Base-by-base conservation (phyloP, 2,888 invertebrate species). In the Sericinus montela region DNA sequence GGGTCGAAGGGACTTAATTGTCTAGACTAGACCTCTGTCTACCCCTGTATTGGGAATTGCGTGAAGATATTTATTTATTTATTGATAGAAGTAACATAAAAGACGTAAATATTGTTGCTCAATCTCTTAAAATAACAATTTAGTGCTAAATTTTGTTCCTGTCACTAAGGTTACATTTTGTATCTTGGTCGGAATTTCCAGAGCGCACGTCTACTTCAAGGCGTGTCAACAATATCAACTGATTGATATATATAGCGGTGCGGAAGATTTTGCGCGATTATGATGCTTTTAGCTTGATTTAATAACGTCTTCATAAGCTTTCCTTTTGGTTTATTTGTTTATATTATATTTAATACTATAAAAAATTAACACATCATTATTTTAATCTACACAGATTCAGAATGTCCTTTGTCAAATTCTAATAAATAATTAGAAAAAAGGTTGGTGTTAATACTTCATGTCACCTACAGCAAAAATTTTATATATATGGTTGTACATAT, bases 231-330 rank as follows among this genome's bases (percentile, higher is more conserved):
- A 49, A 45, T 49, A 49, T 49, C 40, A 40, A 45, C 49, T 40
- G 49, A 49, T 45, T 49, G 49, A 49, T 35, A 49, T 49, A 45
- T 49, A 49, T 49, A 28, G 45, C 45, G n/a, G 35, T 34, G 35
- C 35, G 28, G 35, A 23, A 35, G 40, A 40, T 29, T 25, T 23
- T 8, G 32, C 44, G 16, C 44, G 49, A 44, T 44, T 39, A 49
- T 35, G 44, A 49, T 39, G 43, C 44, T 49, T 49, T 49, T 16
- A 43, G 34, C 39, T 40, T 40, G 40, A 45, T 49, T 45, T 49
- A 45, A 49, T 49, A 48, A 41, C 15, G 25, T 30, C 9, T 6
- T 10, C 10, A 6, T 36, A 14, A 19, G 3, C 9, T 16, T 16
- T 16, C 10, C 16, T 16, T n/a, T 16, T 10, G 36, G 10, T n/a